phyloP scores from a whole-genome alignment of 64 coral and sea anemone species.

The Dendronephthya gigantea region DNA sequence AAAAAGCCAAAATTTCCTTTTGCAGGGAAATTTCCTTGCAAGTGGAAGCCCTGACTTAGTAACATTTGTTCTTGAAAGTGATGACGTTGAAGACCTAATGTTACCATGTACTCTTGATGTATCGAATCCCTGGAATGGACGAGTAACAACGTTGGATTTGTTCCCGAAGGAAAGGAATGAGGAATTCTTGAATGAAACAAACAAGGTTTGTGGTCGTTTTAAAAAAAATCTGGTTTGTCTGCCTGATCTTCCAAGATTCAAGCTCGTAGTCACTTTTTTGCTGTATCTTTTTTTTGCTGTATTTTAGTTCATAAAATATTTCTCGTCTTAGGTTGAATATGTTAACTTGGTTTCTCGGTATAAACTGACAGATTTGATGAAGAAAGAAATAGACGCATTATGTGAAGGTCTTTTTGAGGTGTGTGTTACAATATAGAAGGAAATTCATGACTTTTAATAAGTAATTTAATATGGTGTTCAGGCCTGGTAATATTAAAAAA shows the following conservation, averaged over 20 bases:
- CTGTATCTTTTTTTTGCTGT: too few relatives aligned
- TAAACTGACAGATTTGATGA: conserved; percentile 56
- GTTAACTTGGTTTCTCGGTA: conserved; percentile 67
- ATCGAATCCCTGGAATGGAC: conserved; percentile 60
- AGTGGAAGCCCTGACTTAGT: too few relatives aligned
- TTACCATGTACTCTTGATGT: conserved; percentile 59
- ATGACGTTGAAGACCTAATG: conserved; percentile 62
- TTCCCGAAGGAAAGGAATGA: conserved; percentile 31
- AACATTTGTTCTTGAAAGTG: conserved; percentile 55
- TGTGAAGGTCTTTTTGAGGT: conserved; percentile 69
- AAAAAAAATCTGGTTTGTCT: too few relatives aligned
- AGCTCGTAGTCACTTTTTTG: too few relatives aligned
- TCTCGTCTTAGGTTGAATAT: conserved; percentile 55
- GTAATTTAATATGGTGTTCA: too few relatives aligned
- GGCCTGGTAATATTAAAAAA: too few relatives aligned
- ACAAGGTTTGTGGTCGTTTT: conserved; percentile 85
- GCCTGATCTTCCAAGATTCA: too few relatives aligned
- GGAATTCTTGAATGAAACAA: conserved; percentile 49
- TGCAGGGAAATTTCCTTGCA: too few relatives aligned
- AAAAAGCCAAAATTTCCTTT: too few relatives aligned
- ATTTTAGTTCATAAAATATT: not conserved
- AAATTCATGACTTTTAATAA: too few relatives aligned
- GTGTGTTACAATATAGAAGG: too few relatives aligned
- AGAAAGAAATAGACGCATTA: conserved; percentile 60
- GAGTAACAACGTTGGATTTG: conserved; percentile 50